Evolutionary conservation across 2,888 invertebrate genomes (phyloP).

Genomic region (Adelphocoris suturalis): DNA sequence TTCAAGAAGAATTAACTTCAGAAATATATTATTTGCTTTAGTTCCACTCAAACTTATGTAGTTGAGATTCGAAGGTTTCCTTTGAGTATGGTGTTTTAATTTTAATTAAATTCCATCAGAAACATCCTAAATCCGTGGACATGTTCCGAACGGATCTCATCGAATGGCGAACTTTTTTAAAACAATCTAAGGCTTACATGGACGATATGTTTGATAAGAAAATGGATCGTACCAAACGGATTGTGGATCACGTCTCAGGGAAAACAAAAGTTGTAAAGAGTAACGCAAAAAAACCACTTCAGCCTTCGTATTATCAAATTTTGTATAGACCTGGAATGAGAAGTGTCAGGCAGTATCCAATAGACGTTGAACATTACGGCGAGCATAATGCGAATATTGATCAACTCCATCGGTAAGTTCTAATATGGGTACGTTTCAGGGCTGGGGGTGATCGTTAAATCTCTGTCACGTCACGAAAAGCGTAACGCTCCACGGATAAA

Average conservation of each 20-base stretch:
- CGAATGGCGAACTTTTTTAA: conserved; percentile 55
- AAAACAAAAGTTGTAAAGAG: neutral
- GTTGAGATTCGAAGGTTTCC: too few species aligned
- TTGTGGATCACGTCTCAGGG: neutral
- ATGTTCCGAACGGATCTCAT: conserved; percentile 60
- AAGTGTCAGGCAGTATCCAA: conserved; percentile 41
- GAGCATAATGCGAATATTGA: conserved; percentile 22
- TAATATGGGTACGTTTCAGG: too few species aligned
- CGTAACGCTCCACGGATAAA: too few species aligned
- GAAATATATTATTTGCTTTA: too few species aligned
- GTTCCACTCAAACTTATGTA: too few species aligned
- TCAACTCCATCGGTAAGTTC: conserved; percentile 18
- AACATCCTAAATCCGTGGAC: conserved; percentile 34
- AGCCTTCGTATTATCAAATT: conserved; percentile 41
- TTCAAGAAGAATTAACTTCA: too few species aligned
- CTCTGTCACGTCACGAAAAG: too few species aligned
- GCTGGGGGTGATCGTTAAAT: too few species aligned
- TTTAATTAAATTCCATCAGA: neutral
- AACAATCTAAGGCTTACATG: conserved; percentile 52
- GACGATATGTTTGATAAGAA: conserved; percentile 40
- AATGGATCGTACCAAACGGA: conserved; percentile 7
- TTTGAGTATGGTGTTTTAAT: too few species aligned
- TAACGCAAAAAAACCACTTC: neutral
- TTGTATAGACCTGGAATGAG: conserved; percentile 41
- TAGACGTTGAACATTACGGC: neutral